A percentile compares a stretch with the other conserved stretches of the same genome.
Evolutionary conservation across 2,113 vertebrate genomes (phyloP).

Genomic region (Puma concolor): DNA sequence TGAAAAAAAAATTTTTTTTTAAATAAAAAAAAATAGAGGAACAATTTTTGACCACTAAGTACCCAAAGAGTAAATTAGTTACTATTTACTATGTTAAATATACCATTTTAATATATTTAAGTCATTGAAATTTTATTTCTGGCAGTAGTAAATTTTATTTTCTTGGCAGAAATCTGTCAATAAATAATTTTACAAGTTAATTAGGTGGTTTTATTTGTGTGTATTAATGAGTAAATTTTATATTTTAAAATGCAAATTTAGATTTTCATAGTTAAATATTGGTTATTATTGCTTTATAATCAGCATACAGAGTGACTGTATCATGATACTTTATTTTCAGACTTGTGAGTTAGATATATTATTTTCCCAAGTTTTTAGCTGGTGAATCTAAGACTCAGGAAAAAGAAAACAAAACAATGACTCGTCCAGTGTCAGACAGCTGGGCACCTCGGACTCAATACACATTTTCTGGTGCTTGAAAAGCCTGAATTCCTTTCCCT

Average conservation of each 20-base stretch:
- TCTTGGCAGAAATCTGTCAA: neutral
- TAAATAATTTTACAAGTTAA: neutral
- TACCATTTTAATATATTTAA: neutral
- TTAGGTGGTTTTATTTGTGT: neutral
- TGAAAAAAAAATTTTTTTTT: too few species aligned
- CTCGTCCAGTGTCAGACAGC: neutral
- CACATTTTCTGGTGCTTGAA: neutral
- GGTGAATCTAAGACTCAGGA: neutral
- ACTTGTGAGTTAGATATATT: neutral
- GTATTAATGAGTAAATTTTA: neutral
- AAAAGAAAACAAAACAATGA: neutral
- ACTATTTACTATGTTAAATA: slow-evolving; percentile 3
- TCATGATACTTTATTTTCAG: neutral
- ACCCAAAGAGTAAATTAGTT: slow-evolving; percentile 10
- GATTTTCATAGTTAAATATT: neutral
- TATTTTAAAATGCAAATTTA: neutral
- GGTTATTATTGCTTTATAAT: neutral
- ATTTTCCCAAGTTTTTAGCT: neutral
- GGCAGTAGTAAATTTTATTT: neutral
- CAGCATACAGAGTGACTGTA: neutral
- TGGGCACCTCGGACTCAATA: neutral
- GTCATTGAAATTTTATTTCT: neutral
- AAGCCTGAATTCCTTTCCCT: neutral
- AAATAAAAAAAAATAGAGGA: neutral
- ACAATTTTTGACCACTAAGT: neutral